Percentiles rank a stretch among this genome's conserved stretches.
Evolutionary conservation across 2,888 invertebrate species (phyloP).

Genomic region (Morpho achilles): DNA sequence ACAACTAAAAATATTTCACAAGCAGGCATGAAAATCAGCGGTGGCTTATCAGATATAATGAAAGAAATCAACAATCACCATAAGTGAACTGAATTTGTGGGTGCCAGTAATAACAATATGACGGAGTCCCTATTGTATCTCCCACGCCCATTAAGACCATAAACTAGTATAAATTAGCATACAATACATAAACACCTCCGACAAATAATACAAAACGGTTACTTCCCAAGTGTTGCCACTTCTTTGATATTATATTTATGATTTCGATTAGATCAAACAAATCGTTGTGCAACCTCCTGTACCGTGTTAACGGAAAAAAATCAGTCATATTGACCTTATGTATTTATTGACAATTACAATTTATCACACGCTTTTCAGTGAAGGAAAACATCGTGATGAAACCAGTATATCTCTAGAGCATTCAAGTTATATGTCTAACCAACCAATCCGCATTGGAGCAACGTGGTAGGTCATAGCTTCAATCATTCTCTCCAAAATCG

Average conservation of each 20-base stretch:
- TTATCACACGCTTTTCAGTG: too few relatives aligned
- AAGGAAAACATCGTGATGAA: too few relatives aligned
- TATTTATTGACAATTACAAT: too few relatives aligned
- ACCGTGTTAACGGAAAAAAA: too few relatives aligned
- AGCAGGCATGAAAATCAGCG: background rate
- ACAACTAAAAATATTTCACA: too few relatives aligned
- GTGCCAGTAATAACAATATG: slow-evolving; percentile 13
- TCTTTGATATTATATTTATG: slow-evolving; percentile 1
- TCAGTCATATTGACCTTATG: too few relatives aligned
- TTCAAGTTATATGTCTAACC: too few relatives aligned
- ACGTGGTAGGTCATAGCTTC: too few relatives aligned
- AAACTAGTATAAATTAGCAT: slow-evolving; percentile 59
- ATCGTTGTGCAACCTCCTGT: background rate
- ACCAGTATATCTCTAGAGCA: too few relatives aligned
- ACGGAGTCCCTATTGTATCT: slow-evolving; percentile 27
- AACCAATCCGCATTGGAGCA: too few relatives aligned
- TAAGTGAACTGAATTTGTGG: slow-evolving; percentile 12
- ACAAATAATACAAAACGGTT: slow-evolving; percentile 53
- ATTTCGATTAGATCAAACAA: background rate
- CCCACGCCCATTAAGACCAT: slow-evolving; percentile 59
- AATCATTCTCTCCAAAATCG: too few relatives aligned
- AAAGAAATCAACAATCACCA: slow-evolving; percentile 12
- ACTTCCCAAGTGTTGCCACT: slow-evolving; percentile 40
- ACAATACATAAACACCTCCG: slow-evolving; percentile 60
- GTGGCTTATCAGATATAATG: slow-evolving; percentile 7